Evolutionary conservation across 2,113 vertebrate species (phyloP), one percentile per base, ranked within the genome.

Genomic region (Ovis aries): DNA sequence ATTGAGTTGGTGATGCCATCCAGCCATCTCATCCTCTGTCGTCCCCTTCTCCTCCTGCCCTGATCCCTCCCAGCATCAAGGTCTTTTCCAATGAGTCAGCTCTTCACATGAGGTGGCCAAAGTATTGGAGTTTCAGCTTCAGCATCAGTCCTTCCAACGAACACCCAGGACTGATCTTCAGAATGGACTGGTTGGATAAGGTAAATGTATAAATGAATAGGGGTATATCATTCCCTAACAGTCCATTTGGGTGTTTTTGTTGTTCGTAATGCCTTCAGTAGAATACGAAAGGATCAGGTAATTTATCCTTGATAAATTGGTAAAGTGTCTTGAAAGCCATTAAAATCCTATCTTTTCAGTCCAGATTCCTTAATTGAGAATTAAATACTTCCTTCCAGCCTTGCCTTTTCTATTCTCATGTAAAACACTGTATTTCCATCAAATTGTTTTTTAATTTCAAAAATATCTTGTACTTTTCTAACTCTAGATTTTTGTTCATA

Each of bases 391-490:
- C 71, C 16, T 94, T 94, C 88, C 10, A 27, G 86, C 77, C 67
- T 95, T 67, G 13, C 62, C 53, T 89, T 93, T 95, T 89, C 36
- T 83, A 13, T 91, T 23, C 14, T 87, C 27, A 43, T 59, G 15
- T 94, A 50, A 94, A 89, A 91, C 23, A 90, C 62, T 83, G 17
- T 55, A 59, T 90, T 87, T 23, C 27, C 31, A 90, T 93, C 40
- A 90, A 71, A 71, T 88, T 64, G n/a, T 85, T 94, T 91, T 97
- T n/a, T 57, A 62, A 90, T 80, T 96, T 93, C 57, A 25, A 81
- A 91, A 94, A 52, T 89, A 82, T 57, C 12, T 92, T 94, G 25
- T 83, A 64, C 48, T 92, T 96, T 45, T 55, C 31, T 83, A 83
- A 78, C 55, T 92, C 29, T 7, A 82, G 84, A 43, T 74, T 96